Evolutionary conservation across 92 coral and sea anemone genomes (phyloP).

Genomic region (Zoanthus sociatus): DNA sequence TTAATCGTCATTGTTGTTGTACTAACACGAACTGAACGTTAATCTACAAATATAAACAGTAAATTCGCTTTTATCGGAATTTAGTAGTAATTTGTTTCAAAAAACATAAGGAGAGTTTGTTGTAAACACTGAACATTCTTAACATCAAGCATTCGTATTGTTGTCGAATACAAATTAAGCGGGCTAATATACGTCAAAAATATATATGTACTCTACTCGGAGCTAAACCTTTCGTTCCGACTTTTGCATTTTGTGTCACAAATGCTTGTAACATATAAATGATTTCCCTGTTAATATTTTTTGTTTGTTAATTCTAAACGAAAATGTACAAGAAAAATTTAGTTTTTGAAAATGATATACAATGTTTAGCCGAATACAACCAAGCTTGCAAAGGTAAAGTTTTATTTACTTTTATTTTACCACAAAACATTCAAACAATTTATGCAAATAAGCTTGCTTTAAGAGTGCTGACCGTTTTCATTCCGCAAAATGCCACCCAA

Average conservation of each 20-base stretch:
- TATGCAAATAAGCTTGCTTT: background rate
- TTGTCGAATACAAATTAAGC: background rate
- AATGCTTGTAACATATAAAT: background rate
- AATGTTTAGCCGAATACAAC: background rate
- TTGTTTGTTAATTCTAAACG: background rate
- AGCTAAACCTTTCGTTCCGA: background rate
- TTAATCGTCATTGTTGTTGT: background rate
- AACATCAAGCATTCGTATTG: background rate
- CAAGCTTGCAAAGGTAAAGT: background rate
- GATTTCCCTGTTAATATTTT: background rate
- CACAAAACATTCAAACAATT: background rate
- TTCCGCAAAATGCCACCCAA: too few relatives aligned
- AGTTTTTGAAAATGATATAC: background rate
- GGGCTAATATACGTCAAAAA: background rate
- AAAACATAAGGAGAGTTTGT: background rate
- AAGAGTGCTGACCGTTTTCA: too few relatives aligned
- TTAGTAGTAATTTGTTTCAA: background rate
- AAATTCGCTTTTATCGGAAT: background rate
- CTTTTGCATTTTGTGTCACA: background rate
- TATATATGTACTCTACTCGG: background rate
- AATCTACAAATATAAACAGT: background rate
- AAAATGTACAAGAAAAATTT: background rate
- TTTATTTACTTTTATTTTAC: background rate
- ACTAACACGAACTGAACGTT: background rate
- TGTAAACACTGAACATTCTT: background rate